Percentiles rank a stretch among this genome's conserved stretches.
Evolutionary conservation across 2,888 invertebrate species (phyloP).

Genomic region (Nemapogon koenigi): DNA sequence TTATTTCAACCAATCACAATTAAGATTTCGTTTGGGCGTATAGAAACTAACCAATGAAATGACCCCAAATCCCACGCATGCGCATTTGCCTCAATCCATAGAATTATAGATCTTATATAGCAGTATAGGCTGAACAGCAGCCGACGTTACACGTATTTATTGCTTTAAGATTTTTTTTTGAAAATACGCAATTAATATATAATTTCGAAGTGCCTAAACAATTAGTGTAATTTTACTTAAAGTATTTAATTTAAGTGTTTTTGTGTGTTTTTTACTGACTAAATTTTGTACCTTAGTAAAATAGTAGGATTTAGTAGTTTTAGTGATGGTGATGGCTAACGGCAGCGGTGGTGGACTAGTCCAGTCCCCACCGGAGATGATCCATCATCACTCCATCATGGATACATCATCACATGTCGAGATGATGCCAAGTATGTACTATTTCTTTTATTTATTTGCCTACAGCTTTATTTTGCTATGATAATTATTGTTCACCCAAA

Average conservation of each 20-base stretch:
- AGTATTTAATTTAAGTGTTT: neutral
- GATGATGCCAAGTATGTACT: constrained; percentile 59
- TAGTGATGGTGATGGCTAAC: constrained; percentile 60
- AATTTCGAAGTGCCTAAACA: constrained; percentile 49
- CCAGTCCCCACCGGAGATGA: constrained; percentile 62
- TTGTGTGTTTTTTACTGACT: too few species aligned
- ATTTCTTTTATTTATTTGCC: too few species aligned
- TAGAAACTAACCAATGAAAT: constrained; percentile 33
- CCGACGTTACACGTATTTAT: constrained; percentile 35
- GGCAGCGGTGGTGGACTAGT: constrained; percentile 58
- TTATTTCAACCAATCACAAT: constrained; percentile 32
- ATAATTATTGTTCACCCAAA: too few species aligned
- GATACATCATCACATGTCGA: constrained; percentile 58
- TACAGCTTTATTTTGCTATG: too few species aligned
- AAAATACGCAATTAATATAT: constrained; percentile 22
- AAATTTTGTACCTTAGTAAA: neutral
- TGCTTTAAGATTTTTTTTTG: constrained; percentile 28
- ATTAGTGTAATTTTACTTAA: constrained; percentile 21
- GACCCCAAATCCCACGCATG: constrained; percentile 41
- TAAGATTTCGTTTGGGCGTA: constrained; percentile 43
- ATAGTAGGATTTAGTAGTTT: neutral
- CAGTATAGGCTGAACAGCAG: constrained; percentile 57
- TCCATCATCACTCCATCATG: constrained; percentile 59
- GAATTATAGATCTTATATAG: constrained; percentile 57
- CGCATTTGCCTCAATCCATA: constrained; percentile 57